phyloP scores from a whole-genome alignment of 1,140 invertebrate genomes.

The Tetragnatha versicolor region DNA sequence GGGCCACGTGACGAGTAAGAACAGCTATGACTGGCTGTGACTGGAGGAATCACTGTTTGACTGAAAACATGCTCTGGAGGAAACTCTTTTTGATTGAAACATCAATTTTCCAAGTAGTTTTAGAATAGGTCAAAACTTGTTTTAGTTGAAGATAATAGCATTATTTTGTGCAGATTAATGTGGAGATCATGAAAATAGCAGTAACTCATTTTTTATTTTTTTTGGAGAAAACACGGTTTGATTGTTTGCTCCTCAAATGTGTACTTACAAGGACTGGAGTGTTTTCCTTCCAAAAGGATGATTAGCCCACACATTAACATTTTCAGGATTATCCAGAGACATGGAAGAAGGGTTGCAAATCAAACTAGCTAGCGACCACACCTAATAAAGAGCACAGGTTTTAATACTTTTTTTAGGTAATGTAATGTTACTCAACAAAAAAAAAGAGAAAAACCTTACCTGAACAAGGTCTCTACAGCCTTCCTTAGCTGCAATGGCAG shows the following conservation, averaged over 20 bases:
- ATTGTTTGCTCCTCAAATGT: too few species aligned
- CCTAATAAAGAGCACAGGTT: conserved; percentile 62
- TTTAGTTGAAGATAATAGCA: too few species aligned
- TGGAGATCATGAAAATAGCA: too few species aligned
- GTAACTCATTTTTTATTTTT: too few species aligned
- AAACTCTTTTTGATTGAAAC: too few species aligned
- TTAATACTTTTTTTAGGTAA: neutral
- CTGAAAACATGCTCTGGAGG: too few species aligned
- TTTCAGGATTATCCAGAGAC: conserved; percentile 68
- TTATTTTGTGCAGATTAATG: conserved; percentile 76
- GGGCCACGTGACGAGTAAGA: too few species aligned
- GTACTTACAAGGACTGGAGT: conserved; percentile 83
- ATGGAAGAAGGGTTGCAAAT: conserved; percentile 70
- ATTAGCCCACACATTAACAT: conserved; percentile 72
- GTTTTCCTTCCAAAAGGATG: conserved; percentile 87
- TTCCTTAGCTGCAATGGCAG: conserved; percentile 74
- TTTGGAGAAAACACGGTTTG: too few species aligned
- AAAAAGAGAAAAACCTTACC: conserved; percentile 56
- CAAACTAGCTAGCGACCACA: conserved; percentile 81
- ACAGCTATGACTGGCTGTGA: too few species aligned
- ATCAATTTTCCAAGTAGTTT: too few species aligned
- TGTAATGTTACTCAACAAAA: neutral
- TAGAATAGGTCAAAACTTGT: too few species aligned
- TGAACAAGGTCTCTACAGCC: conserved; percentile 84
- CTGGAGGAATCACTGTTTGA: too few species aligned